These are phyloP conservation scores for Fundulus diaphanus DNA, from an alignment of 2,797 vertebrate species.

Conservation along the genomic window DNA sequence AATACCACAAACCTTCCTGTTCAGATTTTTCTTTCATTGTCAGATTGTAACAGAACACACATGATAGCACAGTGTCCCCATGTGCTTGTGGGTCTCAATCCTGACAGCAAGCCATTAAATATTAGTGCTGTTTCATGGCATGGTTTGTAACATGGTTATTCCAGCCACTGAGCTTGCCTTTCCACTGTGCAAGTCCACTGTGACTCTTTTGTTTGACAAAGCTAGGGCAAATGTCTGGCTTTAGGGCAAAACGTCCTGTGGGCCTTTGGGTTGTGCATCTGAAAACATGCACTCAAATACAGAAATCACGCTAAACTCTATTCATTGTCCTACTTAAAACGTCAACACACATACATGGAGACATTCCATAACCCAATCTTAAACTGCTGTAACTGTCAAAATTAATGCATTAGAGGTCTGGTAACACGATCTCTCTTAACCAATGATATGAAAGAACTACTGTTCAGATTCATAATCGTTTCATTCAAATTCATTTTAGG, in stretches of 20 bases:
- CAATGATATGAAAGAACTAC: neutral
- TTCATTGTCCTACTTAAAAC: neutral
- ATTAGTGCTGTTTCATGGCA: conserved; percentile 68
- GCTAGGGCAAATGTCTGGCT: conserved; percentile 37
- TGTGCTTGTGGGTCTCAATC: conserved; percentile 61
- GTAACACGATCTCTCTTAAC: neutral
- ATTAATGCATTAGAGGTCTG: neutral
- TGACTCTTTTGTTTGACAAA: conserved; percentile 56
- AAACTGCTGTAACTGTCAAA: neutral
- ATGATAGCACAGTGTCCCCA: conserved; percentile 58
- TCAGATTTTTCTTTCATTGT: conserved; percentile 37
- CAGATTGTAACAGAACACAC: conserved; percentile 51
- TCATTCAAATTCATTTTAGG: neutral
- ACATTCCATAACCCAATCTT: neutral
- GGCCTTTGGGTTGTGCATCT: conserved; percentile 18
- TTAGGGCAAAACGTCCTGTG: conserved; percentile 19
- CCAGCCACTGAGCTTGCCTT: conserved; percentile 62
- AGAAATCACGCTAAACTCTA: conserved; percentile 16
- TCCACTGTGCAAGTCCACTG: conserved; percentile 38
- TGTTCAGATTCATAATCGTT: neutral
- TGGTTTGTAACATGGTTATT: conserved; percentile 74
- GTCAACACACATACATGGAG: neutral
- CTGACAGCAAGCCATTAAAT: conserved; percentile 76
- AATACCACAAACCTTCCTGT: conserved; percentile 9
- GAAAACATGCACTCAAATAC: conserved; percentile 1